Base-by-base conservation (phyloP, 2,113 vertebrate species). In the Ictalurus punctatus region DNA sequence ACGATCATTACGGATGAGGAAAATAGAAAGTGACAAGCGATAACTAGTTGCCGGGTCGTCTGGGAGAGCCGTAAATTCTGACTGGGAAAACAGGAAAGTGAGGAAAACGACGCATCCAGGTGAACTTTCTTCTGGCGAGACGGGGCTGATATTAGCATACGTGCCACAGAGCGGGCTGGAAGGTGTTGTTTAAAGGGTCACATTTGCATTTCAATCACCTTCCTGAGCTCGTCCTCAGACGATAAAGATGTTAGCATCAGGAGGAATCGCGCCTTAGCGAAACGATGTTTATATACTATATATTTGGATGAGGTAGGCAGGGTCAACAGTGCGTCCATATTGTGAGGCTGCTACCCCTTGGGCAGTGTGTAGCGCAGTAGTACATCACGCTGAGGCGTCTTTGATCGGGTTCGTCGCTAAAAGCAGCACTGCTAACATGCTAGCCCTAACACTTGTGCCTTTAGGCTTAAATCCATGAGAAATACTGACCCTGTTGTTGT, bases 181-280 rank as follows among this genome's bases (percentile, higher is more conserved):
- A 80, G 87, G 6, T 63, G 61, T 14, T 67, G 86, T 76, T 90
- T 90, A 58, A 79, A 80, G 79, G 82, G 69, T 69, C 83, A 74
- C 90, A 93, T 94, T 92, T 91, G 79, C 91, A 93, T 93, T 92
- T 92, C 92, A 94, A 92, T 92, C 82, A 85, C 87, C 74, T 25
- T 48, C 54, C 81, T 88, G 37, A 52, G 65, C 88, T 83, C 78
- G 14, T 27, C 52, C 14, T 52, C 52, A 23, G 34, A 44, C 17
- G 19, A 90, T 65, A 83, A 83, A 40, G 40, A 17, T 21, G 76
- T 81, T 59, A 6, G 56, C 80, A 61, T 34, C 19, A 1, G 3
- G 34, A 23, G 30, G 56, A 37, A 34, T 2, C 0, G 79, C 6
- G 56, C 4, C 34, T 5, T 4, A 10, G 9, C 6, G 30, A 83